These are phyloP conservation scores for Ennomos fuscantarius DNA, from an alignment of 2,888 invertebrate genomes.

Conservation along the genomic window DNA sequence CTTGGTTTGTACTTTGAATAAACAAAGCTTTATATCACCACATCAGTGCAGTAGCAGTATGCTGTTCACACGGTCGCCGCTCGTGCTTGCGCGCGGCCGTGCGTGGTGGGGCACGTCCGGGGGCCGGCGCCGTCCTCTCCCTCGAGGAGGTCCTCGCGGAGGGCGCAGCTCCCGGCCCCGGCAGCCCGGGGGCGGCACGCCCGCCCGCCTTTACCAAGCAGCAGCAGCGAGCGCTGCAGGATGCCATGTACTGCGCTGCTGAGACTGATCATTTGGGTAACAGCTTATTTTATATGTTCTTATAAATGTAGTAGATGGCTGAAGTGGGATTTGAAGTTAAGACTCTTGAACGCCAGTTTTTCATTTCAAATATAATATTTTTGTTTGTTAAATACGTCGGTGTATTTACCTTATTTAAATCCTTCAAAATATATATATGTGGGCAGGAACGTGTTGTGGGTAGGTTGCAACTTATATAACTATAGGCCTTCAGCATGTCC, in stretches of 20 bases:
- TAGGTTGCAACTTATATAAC: too few species aligned
- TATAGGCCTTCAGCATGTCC: too few species aligned
- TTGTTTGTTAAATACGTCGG: too few species aligned
- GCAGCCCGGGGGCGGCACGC: slow-evolving; percentile 63
- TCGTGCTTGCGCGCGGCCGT: slow-evolving; percentile 89
- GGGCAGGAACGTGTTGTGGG: too few species aligned
- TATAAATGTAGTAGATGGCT: too few species aligned
- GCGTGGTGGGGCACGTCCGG: slow-evolving; percentile 84
- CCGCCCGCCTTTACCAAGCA: slow-evolving; percentile 88
- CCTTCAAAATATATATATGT: too few species aligned
- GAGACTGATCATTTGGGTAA: slow-evolving; percentile 94
- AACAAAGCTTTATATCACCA: too few species aligned
- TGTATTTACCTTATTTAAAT: too few species aligned
- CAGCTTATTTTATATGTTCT: not conserved
- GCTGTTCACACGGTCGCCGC: slow-evolving; percentile 95
- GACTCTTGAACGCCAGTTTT: not conserved
- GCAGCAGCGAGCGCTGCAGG: slow-evolving; percentile 94
- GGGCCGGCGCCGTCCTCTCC: slow-evolving; percentile 91
- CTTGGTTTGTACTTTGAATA: too few species aligned
- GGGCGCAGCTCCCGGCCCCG: slow-evolving; percentile 81
- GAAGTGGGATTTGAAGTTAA: too few species aligned
- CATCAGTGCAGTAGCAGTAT: slow-evolving; percentile 92
- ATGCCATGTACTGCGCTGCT: slow-evolving; percentile 97
- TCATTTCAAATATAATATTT: not conserved
- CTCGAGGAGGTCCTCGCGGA: slow-evolving; percentile 96